Evolutionary conservation across 2,888 invertebrate genomes (phyloP).

Genomic region (Agrotis clavis): DNA sequence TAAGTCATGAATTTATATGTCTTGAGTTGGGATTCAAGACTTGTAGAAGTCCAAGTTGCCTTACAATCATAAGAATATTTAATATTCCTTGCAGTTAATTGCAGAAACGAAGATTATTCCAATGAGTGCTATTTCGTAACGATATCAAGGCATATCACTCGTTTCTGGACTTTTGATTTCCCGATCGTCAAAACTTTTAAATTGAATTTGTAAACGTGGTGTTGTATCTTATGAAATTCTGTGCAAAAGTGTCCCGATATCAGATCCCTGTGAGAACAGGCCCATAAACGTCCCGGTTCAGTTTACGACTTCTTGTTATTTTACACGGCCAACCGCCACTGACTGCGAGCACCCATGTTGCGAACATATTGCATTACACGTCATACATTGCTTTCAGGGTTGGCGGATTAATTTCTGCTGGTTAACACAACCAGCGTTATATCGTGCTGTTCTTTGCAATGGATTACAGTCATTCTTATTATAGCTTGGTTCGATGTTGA

Average conservation of each 20-base stretch:
- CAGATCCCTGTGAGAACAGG: slow-evolving; percentile 79
- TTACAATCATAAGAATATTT: neutral
- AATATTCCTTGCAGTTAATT: neutral
- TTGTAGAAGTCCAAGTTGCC: neutral
- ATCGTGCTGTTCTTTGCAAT: neutral
- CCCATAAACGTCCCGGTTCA: slow-evolving; percentile 76
- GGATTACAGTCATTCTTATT: neutral
- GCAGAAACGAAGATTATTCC: neutral
- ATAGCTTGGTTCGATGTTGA: neutral
- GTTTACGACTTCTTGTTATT: slow-evolving; percentile 83
- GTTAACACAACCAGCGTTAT: slow-evolving; percentile 3
- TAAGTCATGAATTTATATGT: slow-evolving; percentile 27
- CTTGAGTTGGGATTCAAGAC: neutral
- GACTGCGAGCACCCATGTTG: slow-evolving; percentile 41
- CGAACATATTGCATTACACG: slow-evolving; percentile 40
- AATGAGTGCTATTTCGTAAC: neutral
- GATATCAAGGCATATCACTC: neutral
- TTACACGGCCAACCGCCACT: slow-evolving; percentile 62
- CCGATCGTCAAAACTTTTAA: slow-evolving; percentile 25
- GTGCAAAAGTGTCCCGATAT: slow-evolving; percentile 73
- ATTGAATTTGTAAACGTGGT: slow-evolving; percentile 40
- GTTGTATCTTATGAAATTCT: slow-evolving; percentile 68
- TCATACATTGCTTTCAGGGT: slow-evolving; percentile 39
- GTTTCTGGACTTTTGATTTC: neutral
- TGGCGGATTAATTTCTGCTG: slow-evolving; percentile 8